phyloP scores from a whole-genome alignment of 2,888 invertebrate species.

The Lasioglossum calceatum region DNA sequence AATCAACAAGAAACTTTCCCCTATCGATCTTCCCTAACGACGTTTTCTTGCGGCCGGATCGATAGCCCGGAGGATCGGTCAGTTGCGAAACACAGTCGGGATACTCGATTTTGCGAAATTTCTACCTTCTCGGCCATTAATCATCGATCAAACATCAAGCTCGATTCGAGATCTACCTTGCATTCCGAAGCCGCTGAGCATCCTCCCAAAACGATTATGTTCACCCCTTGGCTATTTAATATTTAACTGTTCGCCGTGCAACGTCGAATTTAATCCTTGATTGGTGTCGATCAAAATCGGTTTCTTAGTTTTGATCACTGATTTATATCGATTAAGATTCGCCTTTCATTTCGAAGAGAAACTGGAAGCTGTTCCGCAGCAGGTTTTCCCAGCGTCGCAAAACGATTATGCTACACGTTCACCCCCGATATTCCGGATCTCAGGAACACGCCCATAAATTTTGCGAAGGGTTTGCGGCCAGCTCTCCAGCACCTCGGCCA shows the following conservation, averaged over 20 bases:
- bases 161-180: not conserved
- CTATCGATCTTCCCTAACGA: constrained; percentile 63
- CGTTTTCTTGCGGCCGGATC: constrained; percentile 49
- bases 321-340: not conserved
- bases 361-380: not conserved
- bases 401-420: constrained; percentile 1
- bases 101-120: constrained; percentile 4
- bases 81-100: constrained; percentile 1
- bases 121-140: not conserved
- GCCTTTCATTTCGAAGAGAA: not conserved
- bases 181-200: not conserved
- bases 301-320: not conserved
- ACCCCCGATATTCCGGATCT: not conserved
- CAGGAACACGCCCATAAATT: constrained; percentile 1
- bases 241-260: not conserved
- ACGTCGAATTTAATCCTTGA: not conserved
- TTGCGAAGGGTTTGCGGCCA: constrained; percentile 9
- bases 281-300: not conserved
- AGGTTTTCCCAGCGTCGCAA: not conserved
- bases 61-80: constrained; percentile 24
- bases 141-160: not conserved
- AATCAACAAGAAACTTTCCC: constrained; percentile 63
- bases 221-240: not conserved
- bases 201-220: not conserved
- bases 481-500: not conserved